Evolutionary conservation across 2,888 invertebrate species (phyloP), one percentile per base, ranked within the genome.

Genomic region (Coleophora flavipennella): DNA sequence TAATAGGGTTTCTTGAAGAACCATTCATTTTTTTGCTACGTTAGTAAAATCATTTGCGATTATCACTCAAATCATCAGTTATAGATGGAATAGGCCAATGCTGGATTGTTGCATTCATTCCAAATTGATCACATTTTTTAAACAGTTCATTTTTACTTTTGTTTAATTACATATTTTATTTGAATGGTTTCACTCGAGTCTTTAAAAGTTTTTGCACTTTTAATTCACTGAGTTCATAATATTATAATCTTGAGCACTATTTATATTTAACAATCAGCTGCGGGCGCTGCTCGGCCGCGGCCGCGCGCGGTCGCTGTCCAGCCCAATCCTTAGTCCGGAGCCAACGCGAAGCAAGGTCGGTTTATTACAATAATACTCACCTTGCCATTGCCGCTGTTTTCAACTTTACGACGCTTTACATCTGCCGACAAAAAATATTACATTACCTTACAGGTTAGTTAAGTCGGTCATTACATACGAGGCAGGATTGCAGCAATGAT

Each of bases 361-460:
- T 58, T 73, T 69, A 77, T 66, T 59, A 71, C 62, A 68, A 76
- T 87, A 85, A 90, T 91, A 91, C 91, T 90, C 90, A 94, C 93
- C 92, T 94, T 94, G 87, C 91, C 89, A 74, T 89, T 88, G 64
- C 78, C 68, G 79, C 88, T 85, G 76, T 83, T 87, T 76, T 94
- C 94, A 83, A 93, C 73, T 90, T 94, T 94, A 85, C 94, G 91
- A 79, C 94, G 89, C 86, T 94, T 94, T 61, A 89, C 86, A 79
- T 94, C 94, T 91, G 85, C 13, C 62, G 77, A 20, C 3, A 20
- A 49, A 49, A 55, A 43, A 36, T 26, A 40, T 34, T 10, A 8
- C 11, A 11, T 9, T 36, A 27, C 13, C 12, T 35, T 13, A 33
- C 12, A 28, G 35, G 10, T 12, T 8, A 10, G 12, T 26, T 35